Base-by-base conservation (phyloP, 2,888 invertebrate species). In the Hylaea fasciaria region DNA sequence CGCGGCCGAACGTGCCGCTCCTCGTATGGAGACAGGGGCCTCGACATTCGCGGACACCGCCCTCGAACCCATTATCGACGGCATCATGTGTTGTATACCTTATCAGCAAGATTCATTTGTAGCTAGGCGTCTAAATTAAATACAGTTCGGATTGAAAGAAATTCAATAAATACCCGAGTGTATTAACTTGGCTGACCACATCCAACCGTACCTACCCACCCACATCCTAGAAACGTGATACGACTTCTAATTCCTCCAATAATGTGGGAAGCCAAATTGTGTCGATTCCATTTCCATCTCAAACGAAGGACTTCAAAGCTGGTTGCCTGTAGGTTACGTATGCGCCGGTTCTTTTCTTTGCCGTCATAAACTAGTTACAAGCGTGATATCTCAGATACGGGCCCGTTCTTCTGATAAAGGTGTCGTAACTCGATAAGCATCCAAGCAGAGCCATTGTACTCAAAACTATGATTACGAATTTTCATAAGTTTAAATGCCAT, bases 371-470 rank as follows among this genome's bases (percentile, higher is more conserved):
- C 28, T 39, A 22, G 12, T 17, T 39, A 40, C 40, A 45, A 45
- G 51, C 17, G 10, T 3, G 11, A 39, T 61, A 60, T 54, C 59
- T 57, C 35, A 14, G 53, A 62, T 53, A 65, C 51, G 45, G 17
- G 51, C 16, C n/a, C n/a, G n/a, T 11, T 16, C 46, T 60, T 54
- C 43, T 53, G 73, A 74, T 72, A 71, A 59, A 55, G 46, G 53
- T 65, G 57, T 51, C 59, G 57, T 46, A 63, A 61, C 51, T 47
- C 60, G 70, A 71, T 73, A 74, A 63, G 10, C 51, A 13, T 40
- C 14, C 40, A 57, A 46, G 39, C 50, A 32, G 22, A 51, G 45
- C 40, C 29, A 40, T 51, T 57, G 57, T 51, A 51, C 57, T 57
- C 32, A 11, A 45, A 45, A 50, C 17, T 17, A 40, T 51, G 13